These are phyloP conservation scores for Zoroaster sp. DNA, from an alignment of 53 echinoderm and acorn worm species.

Conservation along the genomic window DNA sequence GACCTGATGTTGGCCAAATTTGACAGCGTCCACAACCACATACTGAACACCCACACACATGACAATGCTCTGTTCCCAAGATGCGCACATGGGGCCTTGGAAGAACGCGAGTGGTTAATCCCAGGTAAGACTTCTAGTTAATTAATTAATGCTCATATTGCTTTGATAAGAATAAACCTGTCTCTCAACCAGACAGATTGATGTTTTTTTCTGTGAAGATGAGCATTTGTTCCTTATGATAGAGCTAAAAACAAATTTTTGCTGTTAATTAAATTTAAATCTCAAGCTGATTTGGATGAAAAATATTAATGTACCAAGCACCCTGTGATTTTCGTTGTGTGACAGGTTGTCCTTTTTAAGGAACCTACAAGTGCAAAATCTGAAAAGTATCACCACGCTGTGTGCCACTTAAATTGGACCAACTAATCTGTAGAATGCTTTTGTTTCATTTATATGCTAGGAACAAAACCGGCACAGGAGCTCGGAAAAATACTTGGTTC, in stretches of 20 bases:
- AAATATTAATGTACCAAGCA: too few species aligned
- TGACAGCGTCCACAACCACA: constrained; percentile 2
- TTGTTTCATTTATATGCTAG: background rate
- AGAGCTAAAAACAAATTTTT: too few species aligned
- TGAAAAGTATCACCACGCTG: background rate
- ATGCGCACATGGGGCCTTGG: constrained; percentile 12
- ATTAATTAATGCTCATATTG: too few species aligned
- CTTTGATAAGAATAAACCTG: too few species aligned
- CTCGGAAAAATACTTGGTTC: background rate
- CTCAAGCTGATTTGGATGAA: too few species aligned
- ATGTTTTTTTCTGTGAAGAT: too few species aligned
- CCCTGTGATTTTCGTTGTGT: too few species aligned
- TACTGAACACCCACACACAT: constrained; percentile 16
- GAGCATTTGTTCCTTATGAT: too few species aligned
- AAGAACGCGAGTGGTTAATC: background rate
- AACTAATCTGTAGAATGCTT: background rate
- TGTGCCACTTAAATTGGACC: background rate
- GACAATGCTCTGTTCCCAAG: constrained; percentile 1
- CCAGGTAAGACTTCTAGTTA: background rate
- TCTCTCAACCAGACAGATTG: too few species aligned
- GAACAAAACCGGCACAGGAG: constrained; percentile 14
- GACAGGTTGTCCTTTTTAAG: too few species aligned
- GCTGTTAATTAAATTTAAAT: too few species aligned
- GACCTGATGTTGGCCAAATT: constrained; percentile 35
- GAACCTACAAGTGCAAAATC: too few species aligned